A percentile compares a stretch with the other conserved stretches of the same genome.
Conservation (phyloP, 1,140 invertebrate species). For the Pogonus chalceus region DNA sequence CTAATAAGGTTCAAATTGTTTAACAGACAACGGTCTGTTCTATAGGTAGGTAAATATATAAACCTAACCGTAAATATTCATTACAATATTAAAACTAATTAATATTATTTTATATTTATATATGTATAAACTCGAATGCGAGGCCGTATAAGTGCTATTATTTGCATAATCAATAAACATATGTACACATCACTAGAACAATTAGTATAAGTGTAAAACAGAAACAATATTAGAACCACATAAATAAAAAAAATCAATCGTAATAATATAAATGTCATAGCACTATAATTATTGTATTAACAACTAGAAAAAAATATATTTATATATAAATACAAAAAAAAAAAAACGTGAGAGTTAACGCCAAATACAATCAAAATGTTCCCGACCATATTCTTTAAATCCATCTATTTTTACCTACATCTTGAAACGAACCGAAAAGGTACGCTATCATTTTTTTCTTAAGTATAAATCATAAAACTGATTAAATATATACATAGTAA, state of each 20-base stretch:
- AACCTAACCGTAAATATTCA: too few relatives aligned
- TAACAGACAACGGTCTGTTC: too few relatives aligned
- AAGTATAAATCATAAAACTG: conserved; percentile 5
- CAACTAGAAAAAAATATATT: not conserved
- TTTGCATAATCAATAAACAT: not conserved
- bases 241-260: conserved; percentile 1
- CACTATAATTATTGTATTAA: not conserved
- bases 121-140: conserved; percentile 7
- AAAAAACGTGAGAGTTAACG: not conserved
- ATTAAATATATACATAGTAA: conserved; percentile 7
- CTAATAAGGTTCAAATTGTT: too few relatives aligned
- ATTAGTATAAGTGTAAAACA: not conserved
- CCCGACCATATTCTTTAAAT: not conserved
- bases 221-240: not conserved
- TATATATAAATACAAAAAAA: not conserved
- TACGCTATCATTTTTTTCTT: too few relatives aligned
- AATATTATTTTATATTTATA: too few relatives aligned
- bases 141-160: not conserved
- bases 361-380: not conserved
- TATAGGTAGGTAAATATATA: too few relatives aligned
- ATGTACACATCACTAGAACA: conserved; percentile 6
- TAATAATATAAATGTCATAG: not conserved
- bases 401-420: not conserved
- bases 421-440: too few relatives aligned
- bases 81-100: too few relatives aligned